phyloP scores from a whole-genome alignment of 2,888 invertebrate genomes.

The Lycocerus yunnanus region DNA sequence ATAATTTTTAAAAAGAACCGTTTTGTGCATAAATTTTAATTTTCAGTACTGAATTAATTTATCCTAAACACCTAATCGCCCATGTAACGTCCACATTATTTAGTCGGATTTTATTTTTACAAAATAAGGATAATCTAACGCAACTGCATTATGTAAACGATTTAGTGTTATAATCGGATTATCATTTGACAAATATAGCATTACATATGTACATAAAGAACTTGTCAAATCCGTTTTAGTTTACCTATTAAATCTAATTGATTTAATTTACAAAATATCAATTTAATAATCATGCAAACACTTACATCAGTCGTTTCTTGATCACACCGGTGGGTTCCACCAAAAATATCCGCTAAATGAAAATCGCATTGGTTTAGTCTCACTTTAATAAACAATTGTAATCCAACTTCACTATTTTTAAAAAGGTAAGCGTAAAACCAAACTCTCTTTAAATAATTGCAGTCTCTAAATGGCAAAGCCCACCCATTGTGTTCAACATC shows the following conservation, averaged over 20 bases:
- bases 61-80: background rate
- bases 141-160: background rate
- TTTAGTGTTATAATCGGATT: background rate
- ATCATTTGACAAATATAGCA: background rate
- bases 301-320: conserved; percentile 58
- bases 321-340: conserved; percentile 66
- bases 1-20: background rate
- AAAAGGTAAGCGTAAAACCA: conserved; percentile 53
- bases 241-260: background rate
- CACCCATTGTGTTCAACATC: conserved; percentile 55
- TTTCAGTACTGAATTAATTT: background rate
- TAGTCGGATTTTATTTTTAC: background rate
- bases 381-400: conserved; percentile 54
- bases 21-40: background rate
- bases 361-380: conserved; percentile 76
- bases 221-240: background rate
- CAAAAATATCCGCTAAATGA: conserved; percentile 69
- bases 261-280: background rate
- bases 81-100: background rate
- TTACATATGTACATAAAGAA: background rate
- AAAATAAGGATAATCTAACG: background rate
- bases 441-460: conserved; percentile 45
- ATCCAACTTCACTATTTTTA: conserved; percentile 40
- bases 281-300: conserved; percentile 10
- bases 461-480: conserved; percentile 54